Evolutionary conservation across 2,888 invertebrate genomes (phyloP), one percentile per base, ranked within the genome.

Genomic region (Diarsia dahlii): DNA sequence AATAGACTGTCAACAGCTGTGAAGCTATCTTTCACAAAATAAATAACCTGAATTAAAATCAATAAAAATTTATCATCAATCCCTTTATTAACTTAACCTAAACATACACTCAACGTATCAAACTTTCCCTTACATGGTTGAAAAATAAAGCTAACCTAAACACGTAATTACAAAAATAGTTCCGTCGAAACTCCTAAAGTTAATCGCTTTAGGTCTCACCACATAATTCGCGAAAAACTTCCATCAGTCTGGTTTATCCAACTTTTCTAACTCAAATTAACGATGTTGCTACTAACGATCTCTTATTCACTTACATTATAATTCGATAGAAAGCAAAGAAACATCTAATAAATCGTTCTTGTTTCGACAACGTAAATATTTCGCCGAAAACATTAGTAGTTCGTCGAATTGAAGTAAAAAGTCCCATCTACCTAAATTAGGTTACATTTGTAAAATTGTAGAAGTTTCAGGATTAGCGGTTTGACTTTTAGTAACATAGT

Each of bases 231-330:
- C 28, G 54, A 54, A 68, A 81, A 63, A 63, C 60, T 56, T 68
- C 28, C 2, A 63, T 76, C n/a, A n/a, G n/a, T n/a, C 34, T 76
- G 56, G 50, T 66, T 78, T 13, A 34, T 71, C 50, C 45, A 56
- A 56, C 60, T 69, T 84, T 50, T 4, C 5, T 13, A 81, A 81
- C 60, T n/a, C 13, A 60, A 68, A 68, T 84, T 83, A 72, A 54
- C n/a, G 48, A 80, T 58, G 54, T 54, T 68, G 9, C 23, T 66
- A n/a, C 34, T 20, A 62, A 79, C 54, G 50, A 73, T 48, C 23
- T 48, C 12, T 28, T 58, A 13, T 62, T 69, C n/a, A 20, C 64
- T 45, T 28, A 23, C 3, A 60, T 23, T 28, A 12, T 54, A 8
- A 34, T 50, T 8, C 4, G 6, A 68, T 45, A 45, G 13, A 13